These are phyloP conservation scores for Chloroceryle amazona DNA, from an alignment of 2,797 vertebrate genomes.

Conservation along the genomic window DNA sequence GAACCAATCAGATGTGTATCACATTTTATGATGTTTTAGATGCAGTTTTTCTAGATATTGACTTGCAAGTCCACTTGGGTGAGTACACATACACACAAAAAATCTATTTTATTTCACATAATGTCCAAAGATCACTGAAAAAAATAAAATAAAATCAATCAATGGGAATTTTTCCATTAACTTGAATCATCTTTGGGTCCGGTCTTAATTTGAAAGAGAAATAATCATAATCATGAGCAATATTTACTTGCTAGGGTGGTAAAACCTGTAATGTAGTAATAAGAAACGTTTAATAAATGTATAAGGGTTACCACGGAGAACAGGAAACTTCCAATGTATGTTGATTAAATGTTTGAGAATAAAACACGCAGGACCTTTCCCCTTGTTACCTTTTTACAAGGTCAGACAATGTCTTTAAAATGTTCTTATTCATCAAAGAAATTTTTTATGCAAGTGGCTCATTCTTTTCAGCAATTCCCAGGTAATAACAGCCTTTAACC, in stretches of 20 bases:
- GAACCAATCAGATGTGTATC: neutral
- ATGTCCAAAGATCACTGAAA: neutral
- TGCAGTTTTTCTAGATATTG: neutral
- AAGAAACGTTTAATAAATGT: slow-evolving; percentile 19
- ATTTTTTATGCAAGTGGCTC: neutral
- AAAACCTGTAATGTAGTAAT: neutral
- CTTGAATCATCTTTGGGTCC: neutral
- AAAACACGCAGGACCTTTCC: neutral
- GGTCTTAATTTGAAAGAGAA: neutral
- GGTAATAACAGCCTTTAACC: neutral
- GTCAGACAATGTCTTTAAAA: neutral
- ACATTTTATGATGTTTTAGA: neutral
- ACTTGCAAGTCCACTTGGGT: neutral
- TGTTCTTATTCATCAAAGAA: neutral
- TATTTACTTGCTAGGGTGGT: slow-evolving; percentile 46
- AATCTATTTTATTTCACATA: slow-evolving; percentile 2
- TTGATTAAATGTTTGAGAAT: neutral
- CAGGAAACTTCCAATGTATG: neutral
- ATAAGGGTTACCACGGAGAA: neutral
- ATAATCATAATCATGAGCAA: neutral
- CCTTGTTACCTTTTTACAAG: neutral
- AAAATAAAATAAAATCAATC: neutral
- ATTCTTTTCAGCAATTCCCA: neutral
- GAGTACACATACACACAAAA: neutral
- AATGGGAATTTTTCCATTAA: slow-evolving; percentile 38